phyloP scores from a whole-genome alignment of 2,113 vertebrate species.

The Trichomycterus rosablanca region DNA sequence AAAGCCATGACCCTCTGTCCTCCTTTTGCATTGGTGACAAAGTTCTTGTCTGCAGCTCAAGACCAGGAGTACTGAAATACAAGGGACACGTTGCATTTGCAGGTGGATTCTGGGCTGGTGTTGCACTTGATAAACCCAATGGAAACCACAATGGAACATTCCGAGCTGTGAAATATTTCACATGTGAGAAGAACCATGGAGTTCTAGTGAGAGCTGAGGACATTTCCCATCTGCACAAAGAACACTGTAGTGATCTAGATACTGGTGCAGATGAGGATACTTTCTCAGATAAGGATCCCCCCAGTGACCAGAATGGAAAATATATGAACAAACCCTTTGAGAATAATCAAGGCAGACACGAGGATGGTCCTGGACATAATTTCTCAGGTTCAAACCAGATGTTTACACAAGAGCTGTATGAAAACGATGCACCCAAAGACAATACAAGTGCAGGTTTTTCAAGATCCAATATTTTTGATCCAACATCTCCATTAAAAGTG shows the following conservation, averaged over 20 bases:
- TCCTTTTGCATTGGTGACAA: constrained; percentile 46
- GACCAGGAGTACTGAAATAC: constrained; percentile 49
- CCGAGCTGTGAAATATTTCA: constrained; percentile 52
- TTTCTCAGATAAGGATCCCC: constrained; percentile 42
- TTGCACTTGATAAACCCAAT: constrained; percentile 50
- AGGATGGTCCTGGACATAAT: not conserved
- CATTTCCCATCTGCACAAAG: constrained; percentile 45
- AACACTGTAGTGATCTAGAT: constrained; percentile 24
- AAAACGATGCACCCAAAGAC: constrained; percentile 5
- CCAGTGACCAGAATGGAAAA: constrained; percentile 7
- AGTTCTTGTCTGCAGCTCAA: constrained; percentile 52
- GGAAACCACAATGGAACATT: constrained; percentile 48
- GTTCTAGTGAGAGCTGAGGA: constrained; percentile 57
- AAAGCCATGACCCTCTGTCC: constrained; percentile 39
- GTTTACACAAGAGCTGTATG: constrained; percentile 9
- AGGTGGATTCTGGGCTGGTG: constrained; percentile 53
- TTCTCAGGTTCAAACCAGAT: constrained; percentile 23
- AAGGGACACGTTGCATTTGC: constrained; percentile 42
- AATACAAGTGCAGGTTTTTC: not conserved
- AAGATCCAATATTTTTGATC: not conserved
- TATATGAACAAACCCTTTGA: not conserved
- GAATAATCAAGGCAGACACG: constrained; percentile 27
- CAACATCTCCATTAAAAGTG: constrained; percentile 20
- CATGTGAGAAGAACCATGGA: constrained; percentile 49
- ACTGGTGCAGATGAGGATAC: constrained; percentile 34